Conservation (phyloP, 2,797 vertebrate genomes). For the Oceanodroma leucorhoa region DNA sequence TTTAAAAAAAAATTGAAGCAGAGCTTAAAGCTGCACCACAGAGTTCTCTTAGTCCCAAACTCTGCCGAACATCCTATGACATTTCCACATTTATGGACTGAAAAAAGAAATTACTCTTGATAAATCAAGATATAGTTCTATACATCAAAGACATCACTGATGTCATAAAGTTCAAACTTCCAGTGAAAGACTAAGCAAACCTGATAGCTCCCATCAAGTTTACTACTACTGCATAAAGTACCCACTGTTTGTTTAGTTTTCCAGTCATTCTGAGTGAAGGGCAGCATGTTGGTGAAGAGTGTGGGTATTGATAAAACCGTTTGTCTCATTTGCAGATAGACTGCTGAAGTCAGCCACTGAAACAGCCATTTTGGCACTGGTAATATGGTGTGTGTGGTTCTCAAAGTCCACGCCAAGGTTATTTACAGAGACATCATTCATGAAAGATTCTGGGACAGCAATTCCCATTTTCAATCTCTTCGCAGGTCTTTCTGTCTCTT, state of each 20-base stretch:
- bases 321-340: conserved; percentile 87
- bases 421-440: conserved; percentile 91
- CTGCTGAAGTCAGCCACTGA: conserved; percentile 96
- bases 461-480: conserved; percentile 96
- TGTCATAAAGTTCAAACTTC: conserved; percentile 94
- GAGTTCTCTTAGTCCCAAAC: conserved; percentile 84
- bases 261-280: conserved; percentile 92
- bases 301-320: conserved; percentile 89
- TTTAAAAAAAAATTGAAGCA: conserved; percentile 76
- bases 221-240: conserved; percentile 69
- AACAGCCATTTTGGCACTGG: conserved; percentile 96
- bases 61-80: conserved; percentile 79
- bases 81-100: conserved; percentile 87
- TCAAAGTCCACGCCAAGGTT: conserved; percentile 95
- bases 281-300: conserved; percentile 90
- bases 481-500: conserved; percentile 90
- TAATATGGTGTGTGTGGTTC: conserved; percentile 88
- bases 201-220: conserved; percentile 80
- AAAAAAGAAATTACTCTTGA: conserved; percentile 98
- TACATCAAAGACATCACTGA: conserved; percentile 99
- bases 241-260: conserved; percentile 52
- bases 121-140: conserved; percentile 99
- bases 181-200: conserved; percentile 93
- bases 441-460: conserved; percentile 87
- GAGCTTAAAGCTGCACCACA: conserved; percentile 87